phyloP scores from a whole-genome alignment of 92 coral and sea anemone species.

The Phenganax subtilis region DNA sequence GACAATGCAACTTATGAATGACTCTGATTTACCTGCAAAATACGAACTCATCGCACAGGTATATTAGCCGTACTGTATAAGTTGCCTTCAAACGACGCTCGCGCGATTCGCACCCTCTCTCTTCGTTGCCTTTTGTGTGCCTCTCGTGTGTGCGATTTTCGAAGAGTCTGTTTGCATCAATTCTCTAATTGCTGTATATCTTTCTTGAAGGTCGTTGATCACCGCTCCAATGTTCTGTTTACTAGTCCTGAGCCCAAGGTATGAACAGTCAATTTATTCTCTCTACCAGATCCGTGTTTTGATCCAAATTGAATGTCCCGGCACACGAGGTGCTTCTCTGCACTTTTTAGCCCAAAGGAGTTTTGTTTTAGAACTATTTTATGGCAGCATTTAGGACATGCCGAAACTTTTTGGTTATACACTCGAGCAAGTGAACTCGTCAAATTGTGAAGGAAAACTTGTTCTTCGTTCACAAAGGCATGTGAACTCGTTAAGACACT shows the following conservation, averaged over 20 bases:
- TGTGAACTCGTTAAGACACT: too few species aligned
- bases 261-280: neutral
- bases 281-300: too few species aligned
- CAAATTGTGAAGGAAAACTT: too few species aligned
- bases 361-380: neutral
- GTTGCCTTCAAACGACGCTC: too few species aligned
- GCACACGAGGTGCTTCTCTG: too few species aligned
- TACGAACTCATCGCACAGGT: conserved; percentile 93
- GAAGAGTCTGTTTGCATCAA: neutral
- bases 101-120: too few species aligned
- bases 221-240: conserved; percentile 74
- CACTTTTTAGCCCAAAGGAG: too few species aligned
- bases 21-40: conserved; percentile 92
- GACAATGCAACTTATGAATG: conserved; percentile 76
- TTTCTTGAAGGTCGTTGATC: conserved; percentile 67
- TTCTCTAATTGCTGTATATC: neutral
- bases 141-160: neutral
- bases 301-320: too few species aligned
- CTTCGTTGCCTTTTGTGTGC: neutral
- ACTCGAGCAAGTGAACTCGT: too few species aligned
- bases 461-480: too few species aligned
- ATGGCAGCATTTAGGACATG: neutral
- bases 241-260: conserved; percentile 97
- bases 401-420: too few species aligned
- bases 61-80: neutral